Base-by-base conservation (phyloP, 2,113 vertebrate genomes). In the Triplophysa siluroides region DNA sequence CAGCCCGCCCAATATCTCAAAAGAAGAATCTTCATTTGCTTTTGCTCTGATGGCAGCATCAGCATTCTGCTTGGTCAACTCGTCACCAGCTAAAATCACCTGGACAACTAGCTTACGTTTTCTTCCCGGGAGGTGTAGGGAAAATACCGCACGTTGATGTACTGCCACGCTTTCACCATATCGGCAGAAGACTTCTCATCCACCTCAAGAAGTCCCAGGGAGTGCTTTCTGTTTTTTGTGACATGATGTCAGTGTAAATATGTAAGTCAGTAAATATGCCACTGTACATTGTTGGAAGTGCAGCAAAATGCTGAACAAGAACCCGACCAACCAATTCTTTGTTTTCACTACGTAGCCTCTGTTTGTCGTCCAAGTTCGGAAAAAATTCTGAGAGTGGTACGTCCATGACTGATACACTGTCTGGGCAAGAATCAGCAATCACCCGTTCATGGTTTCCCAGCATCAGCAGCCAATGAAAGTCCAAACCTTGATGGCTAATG, bases 191-290 rank as follows among this genome's bases (percentile, higher is more conserved):
- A 14, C 62, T 64, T 64, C 26, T 64, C 26, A 64, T 64, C 62
- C 62, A 64, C 62, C 62, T 64, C 62, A 64, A 64, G 62, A 64
- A 64, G 62, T 64, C 62, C 62, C 62, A 64, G 26, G n/a, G 16
- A 26, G 26, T 26, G 26, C 1, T 26, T 26, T 26, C 26, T 26
- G 26, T 26, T 26, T 26, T 26, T 26, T 1, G 1, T 2, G n/a
- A 26, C 26, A 26, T 26, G 26, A 26, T 26, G 2, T 2, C 26
- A 26, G 26, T 26, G 26, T 26, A 26, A n/a, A n/a, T n/a, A n/a
- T n/a, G n/a, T n/a, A n/a, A n/a, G n/a, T n/a, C n/a, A n/a, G n/a
- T n/a, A n/a, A n/a, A n/a, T 2, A 26, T 26, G 26, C 1, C 26
- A 26, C 26, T 26, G 26, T 26, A 26, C 2, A 26, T 26, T 26